Conservation (phyloP, 2,797 vertebrate genomes). For the Hapalemur alaotrensis region DNA sequence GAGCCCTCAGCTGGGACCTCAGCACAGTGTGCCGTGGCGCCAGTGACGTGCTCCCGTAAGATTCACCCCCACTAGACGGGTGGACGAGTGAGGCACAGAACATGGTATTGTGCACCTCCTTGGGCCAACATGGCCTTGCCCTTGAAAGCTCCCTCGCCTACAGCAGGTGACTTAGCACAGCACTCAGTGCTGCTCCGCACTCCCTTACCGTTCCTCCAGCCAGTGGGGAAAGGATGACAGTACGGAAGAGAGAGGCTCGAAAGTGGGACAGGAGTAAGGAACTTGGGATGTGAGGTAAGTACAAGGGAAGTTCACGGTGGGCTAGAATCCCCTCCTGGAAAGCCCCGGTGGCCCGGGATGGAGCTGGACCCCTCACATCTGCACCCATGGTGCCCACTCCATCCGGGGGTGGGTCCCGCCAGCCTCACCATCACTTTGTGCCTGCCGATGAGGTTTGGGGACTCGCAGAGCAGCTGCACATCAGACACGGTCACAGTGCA, state of each 20-base stretch:
- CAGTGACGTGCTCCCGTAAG: background rate
- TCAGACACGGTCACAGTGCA: conserved; percentile 96
- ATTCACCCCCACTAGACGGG: background rate
- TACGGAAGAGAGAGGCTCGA: background rate
- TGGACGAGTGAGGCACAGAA: background rate
- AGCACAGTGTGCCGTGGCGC: background rate
- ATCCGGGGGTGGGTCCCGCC: rapidly evolving
- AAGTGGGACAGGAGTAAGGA: background rate
- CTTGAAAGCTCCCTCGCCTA: background rate
- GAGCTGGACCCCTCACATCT: rapidly evolving
- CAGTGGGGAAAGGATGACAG: background rate
- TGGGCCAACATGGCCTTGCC: rapidly evolving
- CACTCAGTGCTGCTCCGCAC: background rate
- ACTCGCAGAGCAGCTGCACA: conserved; percentile 96
- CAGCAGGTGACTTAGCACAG: background rate
- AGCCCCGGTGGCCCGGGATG: rapidly evolving
- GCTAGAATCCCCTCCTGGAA: rapidly evolving
- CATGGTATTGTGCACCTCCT: rapidly evolving
- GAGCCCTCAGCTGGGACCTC: no score
- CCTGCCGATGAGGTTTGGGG: conserved; percentile 95
- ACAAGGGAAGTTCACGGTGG: background rate
- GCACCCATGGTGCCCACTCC: background rate
- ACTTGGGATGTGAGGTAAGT: background rate
- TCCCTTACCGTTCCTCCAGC: background rate
- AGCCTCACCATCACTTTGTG: conserved; percentile 98